Conservation (phyloP, 2,797 vertebrate species). For the Dallia pectoralis region DNA sequence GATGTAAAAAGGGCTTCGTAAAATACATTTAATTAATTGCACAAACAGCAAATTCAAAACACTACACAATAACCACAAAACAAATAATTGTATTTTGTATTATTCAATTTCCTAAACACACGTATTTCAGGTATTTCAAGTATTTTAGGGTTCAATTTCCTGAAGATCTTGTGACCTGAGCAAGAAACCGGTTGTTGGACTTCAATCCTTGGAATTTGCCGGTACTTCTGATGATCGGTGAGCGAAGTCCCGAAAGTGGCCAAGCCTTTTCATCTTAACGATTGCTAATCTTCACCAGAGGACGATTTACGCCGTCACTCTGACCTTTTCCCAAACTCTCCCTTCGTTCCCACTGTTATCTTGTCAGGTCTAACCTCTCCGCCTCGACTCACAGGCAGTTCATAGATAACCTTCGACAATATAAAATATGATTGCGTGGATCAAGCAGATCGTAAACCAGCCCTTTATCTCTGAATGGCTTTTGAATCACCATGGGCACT, state of each 20-base stretch:
- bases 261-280: neutral
- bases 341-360: neutral
- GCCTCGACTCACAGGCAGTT: neutral
- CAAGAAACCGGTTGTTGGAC: neutral
- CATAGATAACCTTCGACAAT: neutral
- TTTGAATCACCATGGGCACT: neutral
- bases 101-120: no score
- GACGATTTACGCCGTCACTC: neutral
- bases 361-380: neutral
- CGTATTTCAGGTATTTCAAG: no score
- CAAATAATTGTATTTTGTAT: no score
- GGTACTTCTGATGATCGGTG: neutral
- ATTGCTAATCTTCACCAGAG: neutral
- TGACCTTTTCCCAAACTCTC: neutral
- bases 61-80: no score
- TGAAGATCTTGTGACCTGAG: no score
- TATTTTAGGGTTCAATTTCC: no score
- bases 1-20: no score
- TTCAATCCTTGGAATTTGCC: neutral
- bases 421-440: neutral
- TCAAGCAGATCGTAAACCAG: neutral
- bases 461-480: neutral
- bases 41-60: no score
- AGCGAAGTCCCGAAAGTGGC: neutral
- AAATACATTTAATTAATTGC: no score